A percentile compares a stretch with the other conserved stretches of the same genome.
phyloP scores from a whole-genome alignment of 1,140 invertebrate genomes.

The Bombus picipes region DNA sequence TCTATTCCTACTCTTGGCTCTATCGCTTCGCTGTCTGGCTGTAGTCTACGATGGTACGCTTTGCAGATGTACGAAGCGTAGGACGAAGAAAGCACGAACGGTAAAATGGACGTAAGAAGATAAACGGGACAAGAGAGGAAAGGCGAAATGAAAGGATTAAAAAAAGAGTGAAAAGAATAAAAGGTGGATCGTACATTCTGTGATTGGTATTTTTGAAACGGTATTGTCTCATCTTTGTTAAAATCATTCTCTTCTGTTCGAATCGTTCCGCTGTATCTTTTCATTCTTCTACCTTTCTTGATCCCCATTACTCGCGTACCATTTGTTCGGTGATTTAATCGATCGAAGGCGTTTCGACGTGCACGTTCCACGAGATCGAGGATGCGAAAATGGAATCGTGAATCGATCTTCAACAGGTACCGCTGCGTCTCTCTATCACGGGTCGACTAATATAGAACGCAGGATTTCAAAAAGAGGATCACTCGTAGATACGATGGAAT shows the following conservation, averaged over 20 bases:
- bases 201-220: conserved; percentile 63
- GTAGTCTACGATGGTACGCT: not conserved
- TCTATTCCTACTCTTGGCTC: not conserved
- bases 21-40: conserved; percentile 24
- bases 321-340: conserved; percentile 60
- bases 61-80: not conserved
- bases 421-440: too few species aligned
- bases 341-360: conserved; percentile 21
- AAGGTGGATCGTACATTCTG: conserved; percentile 58
- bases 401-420: conserved; percentile 41
- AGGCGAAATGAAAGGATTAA: not conserved
- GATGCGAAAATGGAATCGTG: not conserved
- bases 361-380: conserved; percentile 15
- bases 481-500: not conserved
- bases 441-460: not conserved
- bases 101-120: conserved; percentile 48
- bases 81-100: conserved; percentile 39
- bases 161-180: not conserved
- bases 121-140: conserved; percentile 22
- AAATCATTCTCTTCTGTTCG: conserved; percentile 17
- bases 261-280: conserved; percentile 24
- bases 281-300: not conserved
- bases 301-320: conserved; percentile 58
- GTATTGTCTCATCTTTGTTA: conserved; percentile 60
- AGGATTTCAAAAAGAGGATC: conserved; percentile 26